Conservation (phyloP, 2,113 vertebrate genomes). For the Chionis minor region DNA sequence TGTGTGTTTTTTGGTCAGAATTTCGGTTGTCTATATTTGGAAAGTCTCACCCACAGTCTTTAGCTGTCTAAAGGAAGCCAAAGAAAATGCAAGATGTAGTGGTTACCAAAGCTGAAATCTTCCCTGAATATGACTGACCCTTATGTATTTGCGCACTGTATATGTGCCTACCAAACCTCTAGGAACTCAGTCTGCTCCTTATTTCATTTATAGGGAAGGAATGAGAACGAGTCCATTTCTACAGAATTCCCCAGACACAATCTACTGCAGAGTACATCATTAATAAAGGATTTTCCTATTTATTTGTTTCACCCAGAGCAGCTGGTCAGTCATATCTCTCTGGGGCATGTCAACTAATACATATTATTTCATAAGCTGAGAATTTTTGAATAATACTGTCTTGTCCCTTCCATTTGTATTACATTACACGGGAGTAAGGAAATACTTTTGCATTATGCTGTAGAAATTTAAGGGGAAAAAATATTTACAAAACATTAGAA, state of each 20-base stretch:
- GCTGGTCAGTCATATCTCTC: slow-evolving; percentile 37
- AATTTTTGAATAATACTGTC: slow-evolving; percentile 38
- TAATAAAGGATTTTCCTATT: slow-evolving; percentile 47
- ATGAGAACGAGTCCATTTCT: neutral
- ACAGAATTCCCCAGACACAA: neutral
- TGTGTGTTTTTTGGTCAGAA: slow-evolving; percentile 43
- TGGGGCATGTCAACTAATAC: slow-evolving; percentile 29
- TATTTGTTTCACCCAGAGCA: slow-evolving; percentile 55
- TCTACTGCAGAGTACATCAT: slow-evolving; percentile 5
- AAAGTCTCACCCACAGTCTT: slow-evolving; percentile 53
- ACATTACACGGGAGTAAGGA: neutral
- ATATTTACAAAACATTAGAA: neutral
- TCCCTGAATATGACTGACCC: neutral
- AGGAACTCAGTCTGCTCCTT: neutral
- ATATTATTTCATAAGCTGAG: slow-evolving; percentile 51
- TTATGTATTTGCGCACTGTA: neutral
- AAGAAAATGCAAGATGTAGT: slow-evolving; percentile 46
- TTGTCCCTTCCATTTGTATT: slow-evolving; percentile 24
- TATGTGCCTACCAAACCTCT: neutral
- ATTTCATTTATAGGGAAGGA: neutral
- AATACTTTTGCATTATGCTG: neutral
- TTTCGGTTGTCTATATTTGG: slow-evolving; percentile 41
- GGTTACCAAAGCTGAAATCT: neutral
- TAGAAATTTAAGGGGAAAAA: neutral
- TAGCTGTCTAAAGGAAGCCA: slow-evolving; percentile 15